Evolutionary conservation across 2,888 invertebrate genomes (phyloP).

Genomic region (Machimus atricapillus): DNA sequence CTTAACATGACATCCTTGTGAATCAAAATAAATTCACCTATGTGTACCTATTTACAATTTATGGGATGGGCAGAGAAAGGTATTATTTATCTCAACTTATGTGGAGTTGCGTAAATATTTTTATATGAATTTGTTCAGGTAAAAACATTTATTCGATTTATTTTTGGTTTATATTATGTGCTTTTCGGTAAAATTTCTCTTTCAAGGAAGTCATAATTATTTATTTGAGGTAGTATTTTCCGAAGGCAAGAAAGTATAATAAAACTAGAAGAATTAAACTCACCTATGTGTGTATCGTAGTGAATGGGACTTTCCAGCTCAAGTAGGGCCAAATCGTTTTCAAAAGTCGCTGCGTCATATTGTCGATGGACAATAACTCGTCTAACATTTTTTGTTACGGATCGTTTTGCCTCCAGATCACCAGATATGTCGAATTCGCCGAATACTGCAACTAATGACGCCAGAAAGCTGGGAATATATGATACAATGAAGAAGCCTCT

Average conservation of each 20-base stretch:
- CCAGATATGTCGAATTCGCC: slow-evolving; percentile 91
- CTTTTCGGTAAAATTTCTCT: no score
- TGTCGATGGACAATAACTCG: slow-evolving; percentile 87
- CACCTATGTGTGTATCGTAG: slow-evolving; percentile 84
- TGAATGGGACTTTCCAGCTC: slow-evolving; percentile 84
- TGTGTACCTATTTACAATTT: neutral
- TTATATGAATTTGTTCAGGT: no score
- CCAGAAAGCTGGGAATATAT: slow-evolving; percentile 72
- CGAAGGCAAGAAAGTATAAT: neutral
- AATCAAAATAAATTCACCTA: neutral
- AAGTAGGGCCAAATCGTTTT: slow-evolving; percentile 87
- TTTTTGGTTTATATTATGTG: no score
- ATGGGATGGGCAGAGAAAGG: neutral
- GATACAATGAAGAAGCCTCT: neutral
- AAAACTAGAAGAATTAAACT: slow-evolving; percentile 51
- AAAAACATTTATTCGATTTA: no score
- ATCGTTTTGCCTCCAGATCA: slow-evolving; percentile 78
- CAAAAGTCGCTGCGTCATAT: slow-evolving; percentile 90
- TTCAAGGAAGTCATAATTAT: no score
- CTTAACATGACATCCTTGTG: no score
- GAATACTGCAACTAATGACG: slow-evolving; percentile 87
- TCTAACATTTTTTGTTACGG: slow-evolving; percentile 82
- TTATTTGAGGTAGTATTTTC: no score
- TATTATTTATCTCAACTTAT: neutral
- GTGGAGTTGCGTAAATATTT: no score